Conservation (phyloP, 2,888 invertebrate species). For the Sphaerophoria rueppellii region DNA sequence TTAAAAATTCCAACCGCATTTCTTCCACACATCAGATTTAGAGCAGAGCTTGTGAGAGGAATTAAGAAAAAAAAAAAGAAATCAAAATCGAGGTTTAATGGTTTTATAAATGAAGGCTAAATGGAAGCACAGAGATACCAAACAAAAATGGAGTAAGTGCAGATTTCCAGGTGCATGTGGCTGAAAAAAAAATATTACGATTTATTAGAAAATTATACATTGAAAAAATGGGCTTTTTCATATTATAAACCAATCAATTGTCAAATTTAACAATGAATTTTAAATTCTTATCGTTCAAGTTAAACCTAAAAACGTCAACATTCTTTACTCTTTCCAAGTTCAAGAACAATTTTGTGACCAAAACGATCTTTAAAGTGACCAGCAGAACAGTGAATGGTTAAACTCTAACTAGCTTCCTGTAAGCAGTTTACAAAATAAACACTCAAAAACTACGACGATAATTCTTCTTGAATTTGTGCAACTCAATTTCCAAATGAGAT, state of each 20-base stretch:
- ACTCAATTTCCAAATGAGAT: constrained; percentile 51
- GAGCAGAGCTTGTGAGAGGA: constrained; percentile 55
- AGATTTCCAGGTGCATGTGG: constrained; percentile 29
- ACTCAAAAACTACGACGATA: too few relatives aligned
- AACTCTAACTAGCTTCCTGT: too few relatives aligned
- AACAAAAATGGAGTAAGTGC: constrained; percentile 22
- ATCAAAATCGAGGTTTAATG: constrained; percentile 38
- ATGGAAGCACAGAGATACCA: background rate
- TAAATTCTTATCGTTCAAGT: too few relatives aligned
- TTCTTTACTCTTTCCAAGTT: too few relatives aligned
- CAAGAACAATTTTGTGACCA: too few relatives aligned
- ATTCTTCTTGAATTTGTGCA: too few relatives aligned
- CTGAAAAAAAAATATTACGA: background rate
- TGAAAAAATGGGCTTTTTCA: background rate
- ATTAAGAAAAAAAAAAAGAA: constrained; percentile 58
- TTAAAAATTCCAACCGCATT: constrained; percentile 55
- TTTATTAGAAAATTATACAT: background rate
- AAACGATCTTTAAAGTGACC: too few relatives aligned
- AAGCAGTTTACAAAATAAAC: too few relatives aligned
- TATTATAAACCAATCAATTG: background rate
- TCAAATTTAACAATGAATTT: background rate
- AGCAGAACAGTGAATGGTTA: too few relatives aligned
- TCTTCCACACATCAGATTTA: constrained; percentile 52
- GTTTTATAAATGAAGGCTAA: background rate
- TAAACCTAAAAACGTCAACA: too few relatives aligned